These are phyloP conservation scores for Elymnias hypermnestra DNA, from an alignment of 1,140 invertebrate genomes.

Conservation along the genomic window DNA sequence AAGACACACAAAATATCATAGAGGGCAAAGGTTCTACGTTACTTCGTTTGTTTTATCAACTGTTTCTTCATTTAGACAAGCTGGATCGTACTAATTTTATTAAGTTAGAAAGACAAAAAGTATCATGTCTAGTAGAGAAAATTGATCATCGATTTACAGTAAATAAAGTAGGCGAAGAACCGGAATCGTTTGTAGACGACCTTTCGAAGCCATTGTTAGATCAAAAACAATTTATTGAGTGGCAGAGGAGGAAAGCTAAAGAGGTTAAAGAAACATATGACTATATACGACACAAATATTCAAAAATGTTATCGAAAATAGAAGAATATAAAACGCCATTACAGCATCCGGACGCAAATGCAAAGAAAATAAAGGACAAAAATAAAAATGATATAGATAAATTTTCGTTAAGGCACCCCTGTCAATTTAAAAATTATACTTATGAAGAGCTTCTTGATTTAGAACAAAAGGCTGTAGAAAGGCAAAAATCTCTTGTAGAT, in stretches of 20 bases:
- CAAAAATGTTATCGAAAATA: slow-evolving; percentile 43
- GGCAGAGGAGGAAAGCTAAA: slow-evolving; percentile 73
- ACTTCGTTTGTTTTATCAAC: slow-evolving; percentile 77
- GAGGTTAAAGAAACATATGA: slow-evolving; percentile 57
- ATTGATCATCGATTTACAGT: slow-evolving; percentile 55
- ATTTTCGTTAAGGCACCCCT: slow-evolving; percentile 50
- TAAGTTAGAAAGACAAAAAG: slow-evolving; percentile 66
- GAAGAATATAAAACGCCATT: slow-evolving; percentile 37
- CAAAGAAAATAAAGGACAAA: slow-evolving; percentile 28
- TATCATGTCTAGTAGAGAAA: slow-evolving; percentile 55
- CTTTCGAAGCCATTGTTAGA: slow-evolving; percentile 63
- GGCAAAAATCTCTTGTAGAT: slow-evolving; percentile 39
- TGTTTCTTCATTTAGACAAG: slow-evolving; percentile 78
- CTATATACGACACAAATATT: slow-evolving; percentile 53
- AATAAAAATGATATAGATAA: slow-evolving; percentile 56
- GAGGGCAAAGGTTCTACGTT: slow-evolving; percentile 69
- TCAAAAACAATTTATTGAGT: slow-evolving; percentile 71
- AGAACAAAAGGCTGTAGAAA: slow-evolving; percentile 42
- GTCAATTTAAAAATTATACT: slow-evolving; percentile 52
- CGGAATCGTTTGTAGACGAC: slow-evolving; percentile 45
- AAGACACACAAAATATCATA: slow-evolving; percentile 70
- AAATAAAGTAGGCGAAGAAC: slow-evolving; percentile 36
- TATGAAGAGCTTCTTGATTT: slow-evolving; percentile 54
- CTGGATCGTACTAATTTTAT: slow-evolving; percentile 76
- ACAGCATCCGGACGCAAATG: slow-evolving; percentile 11